Evolutionary conservation across 2,888 invertebrate genomes (phyloP), one percentile per base, ranked within the genome.

Genomic region (Papilio demoleus): DNA sequence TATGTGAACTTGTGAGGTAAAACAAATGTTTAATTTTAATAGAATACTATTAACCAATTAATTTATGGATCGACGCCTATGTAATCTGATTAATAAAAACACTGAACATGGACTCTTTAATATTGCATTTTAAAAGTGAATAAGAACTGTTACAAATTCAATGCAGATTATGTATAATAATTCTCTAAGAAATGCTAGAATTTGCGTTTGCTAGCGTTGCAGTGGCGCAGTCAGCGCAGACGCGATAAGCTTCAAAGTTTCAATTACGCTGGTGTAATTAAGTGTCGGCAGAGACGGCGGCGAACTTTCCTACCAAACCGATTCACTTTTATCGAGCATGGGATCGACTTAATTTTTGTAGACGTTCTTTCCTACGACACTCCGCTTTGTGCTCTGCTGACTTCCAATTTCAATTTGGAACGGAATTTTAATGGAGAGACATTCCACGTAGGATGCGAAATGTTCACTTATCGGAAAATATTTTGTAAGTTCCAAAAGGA

Each of bases 181-280:
- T 62, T 31, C 5, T 27, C 42, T 31, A 14, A n/a, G 50, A 50
- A 66, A 67, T 38, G 24, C 27, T 14, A 14, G 27, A 67, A 14
- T 61, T 40, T 27, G 19, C n/a, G 12, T 50, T 61, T 22, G 34
- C 34, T 4, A 19, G 19, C 31, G 42, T 3, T 50, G 53, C 14
- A 27, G 60, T 17, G 60, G 45, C 70, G 64, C 59, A 64, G 47
- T 67, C 71, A 60, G 70, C 70, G 45, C 79, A 82, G 82, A 80
- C 82, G 77, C 81, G 80, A 83, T 83, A 81, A 81, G 80, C 78
- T 79, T 73, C 67, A 68, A 88, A 88, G 85, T 88, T 90, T 90
- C 88, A 88, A 89, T 89, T 89, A 88, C 78, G 72, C 78, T 74
- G 79, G 79, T 81, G 85, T 87, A 90, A 90, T 91, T 89, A 89